Percentiles rank a stretch among this genome's conserved stretches.
Evolutionary conservation across 2,888 invertebrate species (phyloP).

Genomic region (Deilephila porcellus): DNA sequence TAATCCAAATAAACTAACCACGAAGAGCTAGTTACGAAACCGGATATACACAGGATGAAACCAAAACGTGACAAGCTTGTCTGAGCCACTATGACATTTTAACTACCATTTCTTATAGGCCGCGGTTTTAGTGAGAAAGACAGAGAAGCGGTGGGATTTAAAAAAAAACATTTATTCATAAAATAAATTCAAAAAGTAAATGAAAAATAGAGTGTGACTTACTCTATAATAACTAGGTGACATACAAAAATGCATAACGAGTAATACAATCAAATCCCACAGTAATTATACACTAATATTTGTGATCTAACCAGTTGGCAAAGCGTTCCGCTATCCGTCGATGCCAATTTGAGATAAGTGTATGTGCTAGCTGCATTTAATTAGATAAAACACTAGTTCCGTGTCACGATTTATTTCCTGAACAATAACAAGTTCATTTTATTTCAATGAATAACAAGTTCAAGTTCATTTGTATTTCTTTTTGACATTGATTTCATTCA

Average conservation of each 20-base stretch:
- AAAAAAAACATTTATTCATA: no score
- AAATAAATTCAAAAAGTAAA: no score
- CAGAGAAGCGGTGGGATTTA: no score
- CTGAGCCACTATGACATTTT: no score
- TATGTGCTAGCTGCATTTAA: slow-evolving; percentile 6
- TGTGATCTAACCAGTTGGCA: slow-evolving; percentile 4
- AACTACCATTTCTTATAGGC: no score
- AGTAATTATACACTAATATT: neutral
- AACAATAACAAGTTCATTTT: slow-evolving; percentile 1
- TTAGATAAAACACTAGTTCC: neutral
- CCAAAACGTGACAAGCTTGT: no score
- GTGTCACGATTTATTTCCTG: slow-evolving; percentile 2
- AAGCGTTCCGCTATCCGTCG: slow-evolving; percentile 18
- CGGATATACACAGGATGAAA: no score
- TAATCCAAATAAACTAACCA: no score
- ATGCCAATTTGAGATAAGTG: slow-evolving; percentile 1
- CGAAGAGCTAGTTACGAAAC: no score
- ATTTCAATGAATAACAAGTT: slow-evolving; percentile 2
- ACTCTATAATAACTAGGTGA: neutral
- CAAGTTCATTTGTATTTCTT: neutral
- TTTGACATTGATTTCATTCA: slow-evolving; percentile 1
- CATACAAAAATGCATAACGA: neutral
- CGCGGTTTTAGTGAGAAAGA: no score
- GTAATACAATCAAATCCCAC: neutral
- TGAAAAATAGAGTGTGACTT: no score